Evolutionary conservation across 30 jellyfish, hydroid and myxozoan species (phyloP).

Genomic region (Hydractinia symbiolongicarpus): DNA sequence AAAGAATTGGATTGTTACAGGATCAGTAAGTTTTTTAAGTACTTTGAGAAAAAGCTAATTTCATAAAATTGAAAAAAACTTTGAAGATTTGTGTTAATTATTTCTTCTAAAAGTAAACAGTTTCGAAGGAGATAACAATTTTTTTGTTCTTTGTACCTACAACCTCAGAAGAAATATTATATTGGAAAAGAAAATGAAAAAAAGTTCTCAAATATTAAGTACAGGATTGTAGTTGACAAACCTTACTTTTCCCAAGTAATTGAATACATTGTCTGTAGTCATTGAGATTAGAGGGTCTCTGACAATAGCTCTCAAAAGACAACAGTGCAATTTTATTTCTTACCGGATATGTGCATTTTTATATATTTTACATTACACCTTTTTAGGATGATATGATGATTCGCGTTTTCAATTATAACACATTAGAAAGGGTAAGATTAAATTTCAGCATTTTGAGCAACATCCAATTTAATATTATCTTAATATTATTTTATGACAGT

Average conservation of each 20-base stretch:
- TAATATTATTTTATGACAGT: not conserved
- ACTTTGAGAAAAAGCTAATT: not conserved
- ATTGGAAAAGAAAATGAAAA: not conserved
- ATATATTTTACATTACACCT: not conserved
- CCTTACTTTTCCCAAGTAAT: too few species aligned
- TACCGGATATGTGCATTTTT: not conserved
- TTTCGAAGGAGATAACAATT: too few species aligned
- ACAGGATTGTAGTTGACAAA: too few species aligned
- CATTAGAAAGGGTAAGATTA: constrained; percentile 83
- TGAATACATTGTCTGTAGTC: too few species aligned
- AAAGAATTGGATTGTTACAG: constrained; percentile 94
- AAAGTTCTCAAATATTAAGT: not conserved
- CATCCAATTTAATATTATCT: not conserved
- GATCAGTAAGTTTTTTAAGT: constrained; percentile 52
- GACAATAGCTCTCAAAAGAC: too few species aligned
- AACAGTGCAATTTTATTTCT: not conserved
- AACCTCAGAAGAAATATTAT: too few species aligned
- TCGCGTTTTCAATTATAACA: constrained; percentile 90
- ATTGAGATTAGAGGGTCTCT: too few species aligned
- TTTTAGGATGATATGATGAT: constrained; percentile 97
- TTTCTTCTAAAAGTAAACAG: too few species aligned
- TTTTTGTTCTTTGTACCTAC: too few species aligned
- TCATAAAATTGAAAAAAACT: not conserved
- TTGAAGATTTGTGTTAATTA: too few species aligned
- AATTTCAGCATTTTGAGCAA: not conserved